Evolutionary conservation across 2,113 vertebrate genomes (phyloP), one percentile per base, ranked within the genome.

Genomic region (Pollimyrus isidori): DNA sequence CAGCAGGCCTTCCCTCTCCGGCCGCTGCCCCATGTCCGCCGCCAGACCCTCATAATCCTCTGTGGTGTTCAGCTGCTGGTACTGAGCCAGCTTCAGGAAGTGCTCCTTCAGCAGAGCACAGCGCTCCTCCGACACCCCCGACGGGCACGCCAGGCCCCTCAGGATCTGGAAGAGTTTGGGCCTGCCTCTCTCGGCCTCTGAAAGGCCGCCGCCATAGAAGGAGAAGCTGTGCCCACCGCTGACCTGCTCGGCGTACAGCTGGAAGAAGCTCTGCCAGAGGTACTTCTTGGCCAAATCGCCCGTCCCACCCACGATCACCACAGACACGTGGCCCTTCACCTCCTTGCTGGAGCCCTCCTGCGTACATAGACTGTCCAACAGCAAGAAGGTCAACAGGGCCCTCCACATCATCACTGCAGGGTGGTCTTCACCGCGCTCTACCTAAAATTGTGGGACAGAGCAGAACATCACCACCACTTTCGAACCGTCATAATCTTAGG

Each of bases 211-310:
- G 3, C 97, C 98, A 0, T 98, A 96, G 93, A 99, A 99, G 0
- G 97, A 97, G 73, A 99, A 98, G 88, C 92, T 97, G 94, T 97
- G 94, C 35, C 96, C 97, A 0, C 94, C 94, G 86, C 91, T 95
- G 10, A 94, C 96, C 89, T 98, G 96, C 15, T 96, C 96, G 0
- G 94, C 86, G 90, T 99, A 99, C 6, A 98, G 95, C 80, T 98
- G 95, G 93, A 99, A 99, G 0, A 99, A 95, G 0, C 97, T 97
- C 91, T 97, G 97, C 98, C 98, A 99, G 42, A 99, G 91, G 92
- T 99, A 99, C 89, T 99, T 99, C 91, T 92, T 97, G 13, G 98
- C 98, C 93, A 99, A 91, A 92, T 99, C 98, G 0, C 98, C 98
- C 0, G 97, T 99, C 26, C 96, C 97, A 76, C 98, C 98, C 89